Evolutionary conservation across 2,888 invertebrate genomes (phyloP).

Genomic region (Drosophila ustulata): DNA sequence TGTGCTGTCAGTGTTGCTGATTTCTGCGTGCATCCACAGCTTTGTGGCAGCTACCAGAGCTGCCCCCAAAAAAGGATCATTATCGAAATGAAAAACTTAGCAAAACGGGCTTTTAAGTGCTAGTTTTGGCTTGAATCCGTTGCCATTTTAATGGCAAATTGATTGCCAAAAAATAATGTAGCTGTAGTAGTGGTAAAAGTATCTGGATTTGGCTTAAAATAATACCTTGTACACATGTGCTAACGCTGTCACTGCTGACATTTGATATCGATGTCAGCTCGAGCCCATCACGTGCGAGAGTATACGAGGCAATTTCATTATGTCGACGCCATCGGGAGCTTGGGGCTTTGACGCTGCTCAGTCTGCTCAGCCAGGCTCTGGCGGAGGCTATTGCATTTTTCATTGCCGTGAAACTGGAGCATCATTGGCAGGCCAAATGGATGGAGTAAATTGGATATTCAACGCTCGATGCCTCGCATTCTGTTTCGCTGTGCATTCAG

Average conservation of each 20-base stretch:
- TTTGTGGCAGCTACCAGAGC: conserved; percentile 7
- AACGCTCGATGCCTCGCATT: conserved; percentile 1
- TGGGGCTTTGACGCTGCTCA: conserved; percentile 6
- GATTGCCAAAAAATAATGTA: background rate
- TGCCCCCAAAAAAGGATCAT: conserved; percentile 19
- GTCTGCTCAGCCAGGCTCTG: background rate
- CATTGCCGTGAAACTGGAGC: conserved; percentile 31
- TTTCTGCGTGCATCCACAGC: conserved; percentile 54
- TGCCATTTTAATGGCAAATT: background rate
- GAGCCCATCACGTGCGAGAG: conserved; percentile 25
- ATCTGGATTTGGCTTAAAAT: background rate
- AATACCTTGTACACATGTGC: background rate
- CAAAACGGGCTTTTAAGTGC: background rate
- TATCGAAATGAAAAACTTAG: background rate
- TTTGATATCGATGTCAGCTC: conserved; percentile 26
- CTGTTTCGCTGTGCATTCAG: background rate
- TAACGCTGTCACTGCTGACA: conserved; percentile 11
- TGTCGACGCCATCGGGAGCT: conserved; percentile 19
- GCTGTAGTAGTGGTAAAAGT: background rate
- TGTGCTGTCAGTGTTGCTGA: conserved; percentile 56
- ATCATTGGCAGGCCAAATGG: conserved; percentile 15
- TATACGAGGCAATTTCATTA: conserved; percentile 36
- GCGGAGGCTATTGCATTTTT: conserved; percentile 22
- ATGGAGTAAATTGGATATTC: conserved; percentile 21
- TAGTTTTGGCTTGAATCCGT: background rate